Evolutionary conservation across 2,888 invertebrate genomes (phyloP).

Genomic region (Nemapogon koenigi): DNA sequence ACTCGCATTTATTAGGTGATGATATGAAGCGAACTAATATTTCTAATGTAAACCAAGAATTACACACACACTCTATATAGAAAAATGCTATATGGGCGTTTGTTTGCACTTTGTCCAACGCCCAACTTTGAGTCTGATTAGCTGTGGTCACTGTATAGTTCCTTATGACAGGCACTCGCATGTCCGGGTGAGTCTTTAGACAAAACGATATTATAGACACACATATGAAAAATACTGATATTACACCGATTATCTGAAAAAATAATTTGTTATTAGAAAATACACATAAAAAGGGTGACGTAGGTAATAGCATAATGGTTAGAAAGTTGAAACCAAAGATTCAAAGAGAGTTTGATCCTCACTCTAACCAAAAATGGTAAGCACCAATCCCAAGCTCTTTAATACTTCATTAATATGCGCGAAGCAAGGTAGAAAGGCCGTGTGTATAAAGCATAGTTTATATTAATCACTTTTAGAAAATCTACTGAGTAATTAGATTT

Average conservation of each 20-base stretch:
- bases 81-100: slow-evolving; percentile 98
- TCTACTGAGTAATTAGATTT: no score
- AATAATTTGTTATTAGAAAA: slow-evolving; percentile 18
- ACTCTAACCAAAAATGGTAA: no score
- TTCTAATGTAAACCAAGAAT: slow-evolving; percentile 99
- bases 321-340: no score
- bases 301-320: background rate
- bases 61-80: slow-evolving; percentile 98
- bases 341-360: no score
- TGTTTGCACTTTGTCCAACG: slow-evolving; percentile 88
- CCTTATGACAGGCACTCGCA: slow-evolving; percentile 89
- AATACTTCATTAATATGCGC: no score
- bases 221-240: slow-evolving; percentile 99
- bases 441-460: no score
- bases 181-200: slow-evolving; percentile 98
- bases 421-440: no score
- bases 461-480: no score
- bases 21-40: slow-evolving; percentile 93
- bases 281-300: background rate
- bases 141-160: slow-evolving; percentile 81
- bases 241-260: slow-evolving; percentile 94
- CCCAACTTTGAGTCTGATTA: slow-evolving; percentile 79
- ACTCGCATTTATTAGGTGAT: slow-evolving; percentile 92
- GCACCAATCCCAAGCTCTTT: no score
- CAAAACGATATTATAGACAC: slow-evolving; percentile 99